Evolutionary conservation across 2,888 invertebrate species (phyloP).

Genomic region (Tetramorium bicarinatum): DNA sequence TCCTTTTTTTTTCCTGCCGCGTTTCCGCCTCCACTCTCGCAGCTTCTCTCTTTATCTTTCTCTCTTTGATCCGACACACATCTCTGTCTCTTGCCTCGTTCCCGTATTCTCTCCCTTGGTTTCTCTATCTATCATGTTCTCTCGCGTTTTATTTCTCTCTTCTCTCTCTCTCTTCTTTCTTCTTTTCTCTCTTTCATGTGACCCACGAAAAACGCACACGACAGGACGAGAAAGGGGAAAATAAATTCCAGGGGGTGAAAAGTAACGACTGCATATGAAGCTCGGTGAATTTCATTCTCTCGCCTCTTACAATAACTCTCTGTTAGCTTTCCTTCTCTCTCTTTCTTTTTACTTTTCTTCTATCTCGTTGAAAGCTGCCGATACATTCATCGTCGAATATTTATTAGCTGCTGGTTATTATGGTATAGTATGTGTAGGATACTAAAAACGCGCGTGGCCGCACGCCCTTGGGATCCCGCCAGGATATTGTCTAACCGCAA

Average conservation of each 20-base stretch:
- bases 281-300: constrained; percentile 72
- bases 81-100: constrained; percentile 33
- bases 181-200: constrained; percentile 6
- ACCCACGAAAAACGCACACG: constrained; percentile 48
- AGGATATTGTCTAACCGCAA: constrained; percentile 55
- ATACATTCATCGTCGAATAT: constrained; percentile 61
- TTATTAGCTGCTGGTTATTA: constrained; percentile 40
- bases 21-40: constrained; percentile 38
- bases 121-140: constrained; percentile 42
- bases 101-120: constrained; percentile 13
- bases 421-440: constrained; percentile 8
- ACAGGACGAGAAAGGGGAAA: constrained; percentile 60
- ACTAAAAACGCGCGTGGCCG: constrained; percentile 35
- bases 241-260: constrained; percentile 72
- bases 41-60: constrained; percentile 33
- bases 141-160: not conserved
- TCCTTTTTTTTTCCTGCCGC: constrained; percentile 32
- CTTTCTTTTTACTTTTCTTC: constrained; percentile 19
- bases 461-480: constrained; percentile 44
- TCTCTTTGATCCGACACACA: constrained; percentile 52
- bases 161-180: not conserved
- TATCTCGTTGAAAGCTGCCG: constrained; percentile 47
- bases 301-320: constrained; percentile 50
- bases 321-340: constrained; percentile 10
- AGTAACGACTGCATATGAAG: constrained; percentile 76